Evolutionary conservation across 2,888 invertebrate species (phyloP), one percentile per base, ranked within the genome.

Genomic region (Volucella bombylans): DNA sequence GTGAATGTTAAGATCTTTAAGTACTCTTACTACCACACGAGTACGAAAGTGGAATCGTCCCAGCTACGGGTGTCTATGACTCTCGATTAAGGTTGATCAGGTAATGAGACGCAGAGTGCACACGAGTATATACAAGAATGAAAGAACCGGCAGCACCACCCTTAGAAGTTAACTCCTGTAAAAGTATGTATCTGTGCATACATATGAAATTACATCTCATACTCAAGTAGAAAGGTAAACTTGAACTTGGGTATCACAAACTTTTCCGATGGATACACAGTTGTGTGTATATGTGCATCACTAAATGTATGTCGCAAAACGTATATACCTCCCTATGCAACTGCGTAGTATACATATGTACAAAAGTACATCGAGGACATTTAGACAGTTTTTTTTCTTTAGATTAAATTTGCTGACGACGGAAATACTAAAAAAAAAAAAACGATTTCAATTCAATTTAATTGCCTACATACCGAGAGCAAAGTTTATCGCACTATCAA

Each of bases 401-500:
- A 12, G 47, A 45, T 45, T 61, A 52, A 73, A 71, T 38, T 31
- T 45, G 43, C 31, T 61, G 38, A 65, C 14, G 4, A 41, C 12
- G 43, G 38, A 41, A 50, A 62, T n/a, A n/a, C n/a, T n/a, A 23
- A 59, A 45, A 11, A 59, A 49, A 47, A 50, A 23, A 23, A 23
- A 23, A 23, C 23, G 23, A 23, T 23, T 23, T 23, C 23, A 23
- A 23, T 23, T 23, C 23, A 23, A 31, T 54, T 43, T 8, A 72
- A 65, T 54, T 64, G 50, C 41, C 57, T 45, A 10, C 39, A 23
- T 15, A 3, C 6, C 4, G 31, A 45, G 69, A 39, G 62, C 69
- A 83, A 83, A 71, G 79, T 69, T 47, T 79, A 83, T 72, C 81
- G 38, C 62, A 65, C 71, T 54, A 57, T 45, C 23, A 54, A 71